Base-by-base conservation (phyloP, 2,888 invertebrate species). In the Amphiduros pacificus region DNA sequence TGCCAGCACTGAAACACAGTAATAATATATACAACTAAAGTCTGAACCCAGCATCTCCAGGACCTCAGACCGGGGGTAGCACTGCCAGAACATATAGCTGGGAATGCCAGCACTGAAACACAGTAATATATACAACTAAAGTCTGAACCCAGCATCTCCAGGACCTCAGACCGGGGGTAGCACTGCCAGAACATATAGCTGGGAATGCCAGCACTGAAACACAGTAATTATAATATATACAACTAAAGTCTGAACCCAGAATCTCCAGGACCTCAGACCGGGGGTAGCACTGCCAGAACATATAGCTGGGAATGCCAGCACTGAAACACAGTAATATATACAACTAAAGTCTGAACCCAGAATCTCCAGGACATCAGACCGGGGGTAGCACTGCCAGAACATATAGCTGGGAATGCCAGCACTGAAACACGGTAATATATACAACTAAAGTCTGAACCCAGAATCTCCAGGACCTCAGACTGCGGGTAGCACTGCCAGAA, bases 351-450 rank as follows among this genome's bases (percentile, higher is more conserved):
- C n/a, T n/a, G n/a, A n/a, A n/a, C n/a, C n/a, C n/a, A n/a, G n/a
- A n/a, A 52, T 31, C 17, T 51, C 40, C 1, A 27, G 52, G 14
- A 59, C 24, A 11, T 24, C 89, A 71, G 91, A 90, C 17, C 54
- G 31, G 2, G 54, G 54, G 32, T 54, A 54, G 31, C 54, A 54
- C 14, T n/a, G 3, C 44, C 55, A 55, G 55, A 55, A 55, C 9
- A 27, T 14, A 11, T 40, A 22, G 4, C 55, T 41, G 1, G 55
- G 55, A 26, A 55, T 55, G 41, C 29, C 55, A 2, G 6, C 31
- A n/a, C n/a, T n/a, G n/a, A n/a, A n/a, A n/a, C n/a, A n/a, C n/a
- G n/a, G n/a, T n/a, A n/a, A n/a, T n/a, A n/a, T n/a, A n/a, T n/a
- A n/a, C n/a, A n/a, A n/a, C n/a, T n/a, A n/a, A n/a, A n/a, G n/a